Conservation (phyloP, 2,113 vertebrate genomes). For the Melanerpes aurifrons region DNA sequence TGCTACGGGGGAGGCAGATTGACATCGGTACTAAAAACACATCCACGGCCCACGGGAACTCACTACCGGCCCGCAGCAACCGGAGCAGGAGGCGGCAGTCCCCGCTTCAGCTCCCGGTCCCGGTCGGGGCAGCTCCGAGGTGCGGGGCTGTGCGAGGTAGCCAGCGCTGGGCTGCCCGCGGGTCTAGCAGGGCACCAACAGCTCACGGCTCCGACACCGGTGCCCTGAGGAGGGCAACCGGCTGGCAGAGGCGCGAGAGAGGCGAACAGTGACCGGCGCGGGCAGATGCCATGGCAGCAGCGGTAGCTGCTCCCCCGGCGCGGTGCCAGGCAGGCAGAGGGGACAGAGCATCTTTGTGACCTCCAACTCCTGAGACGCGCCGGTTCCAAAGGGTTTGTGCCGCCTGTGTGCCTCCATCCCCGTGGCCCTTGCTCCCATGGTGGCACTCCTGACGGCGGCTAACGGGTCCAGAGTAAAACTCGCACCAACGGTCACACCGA, state of each 20-base stretch:
- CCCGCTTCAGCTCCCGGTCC: neutral
- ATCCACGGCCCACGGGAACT: neutral
- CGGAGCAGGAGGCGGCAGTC: neutral
- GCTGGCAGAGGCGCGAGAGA: neutral
- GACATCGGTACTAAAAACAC: neutral
- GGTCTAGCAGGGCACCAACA: neutral
- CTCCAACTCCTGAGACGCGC: neutral
- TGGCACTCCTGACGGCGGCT: neutral
- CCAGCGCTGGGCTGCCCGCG: neutral
- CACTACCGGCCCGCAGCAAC: neutral
- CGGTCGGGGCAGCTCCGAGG: neutral
- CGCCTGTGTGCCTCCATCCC: too few relatives aligned
- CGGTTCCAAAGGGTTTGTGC: neutral
- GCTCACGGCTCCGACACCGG: neutral
- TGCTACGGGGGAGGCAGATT: neutral
- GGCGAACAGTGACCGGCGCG: neutral
- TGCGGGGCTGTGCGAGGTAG: neutral
- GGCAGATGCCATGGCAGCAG: neutral
- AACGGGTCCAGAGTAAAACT: neutral
- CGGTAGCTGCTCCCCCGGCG: rapidly evolving
- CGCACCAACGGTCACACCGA: neutral
- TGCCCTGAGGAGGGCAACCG: neutral
- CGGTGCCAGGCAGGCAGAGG: neutral
- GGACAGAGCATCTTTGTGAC: neutral
- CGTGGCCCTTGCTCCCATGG: neutral